These are phyloP conservation scores for Erebia ligea DNA, from an alignment of 2,888 invertebrate genomes.

Conservation along the genomic window DNA sequence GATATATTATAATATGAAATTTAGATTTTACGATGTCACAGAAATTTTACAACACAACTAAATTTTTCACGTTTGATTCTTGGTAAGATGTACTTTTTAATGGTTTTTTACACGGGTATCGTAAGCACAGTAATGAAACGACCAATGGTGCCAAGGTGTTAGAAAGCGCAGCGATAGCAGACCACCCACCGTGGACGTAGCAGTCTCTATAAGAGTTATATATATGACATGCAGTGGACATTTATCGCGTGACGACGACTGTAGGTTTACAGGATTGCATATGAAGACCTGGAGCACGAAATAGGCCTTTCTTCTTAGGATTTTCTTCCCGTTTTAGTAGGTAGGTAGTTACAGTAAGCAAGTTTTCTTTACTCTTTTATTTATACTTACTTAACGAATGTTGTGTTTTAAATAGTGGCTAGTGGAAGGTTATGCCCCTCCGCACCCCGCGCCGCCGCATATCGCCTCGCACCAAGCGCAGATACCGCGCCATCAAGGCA, in stretches of 20 bases:
- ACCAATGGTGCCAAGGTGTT: neutral
- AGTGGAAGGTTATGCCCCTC: constrained; percentile 61
- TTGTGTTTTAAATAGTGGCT: neutral
- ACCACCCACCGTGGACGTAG: too few species aligned
- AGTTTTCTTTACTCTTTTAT: neutral
- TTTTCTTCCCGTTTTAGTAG: neutral
- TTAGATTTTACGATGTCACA: constrained; percentile 22
- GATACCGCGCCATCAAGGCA: constrained; percentile 65
- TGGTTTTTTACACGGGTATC: too few species aligned
- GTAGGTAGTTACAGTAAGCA: neutral
- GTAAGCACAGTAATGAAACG: too few species aligned
- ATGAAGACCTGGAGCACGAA: too few species aligned
- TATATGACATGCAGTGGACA: too few species aligned
- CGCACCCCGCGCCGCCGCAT: constrained; percentile 72
- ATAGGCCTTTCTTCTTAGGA: too few species aligned
- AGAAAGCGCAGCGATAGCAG: neutral
- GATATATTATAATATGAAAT: constrained; percentile 33
- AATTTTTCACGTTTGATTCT: constrained; percentile 24
- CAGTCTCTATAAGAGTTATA: too few species aligned
- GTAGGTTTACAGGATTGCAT: too few species aligned
- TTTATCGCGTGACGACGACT: too few species aligned
- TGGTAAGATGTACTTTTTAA: constrained; percentile 17
- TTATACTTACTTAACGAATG: too few species aligned
- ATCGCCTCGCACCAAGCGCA: constrained; percentile 69
- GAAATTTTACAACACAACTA: neutral